Percentiles rank a stretch among this genome's conserved stretches.
Evolutionary conservation across 1,140 invertebrate species (phyloP).

Genomic region (Drosophila neocordata): DNA sequence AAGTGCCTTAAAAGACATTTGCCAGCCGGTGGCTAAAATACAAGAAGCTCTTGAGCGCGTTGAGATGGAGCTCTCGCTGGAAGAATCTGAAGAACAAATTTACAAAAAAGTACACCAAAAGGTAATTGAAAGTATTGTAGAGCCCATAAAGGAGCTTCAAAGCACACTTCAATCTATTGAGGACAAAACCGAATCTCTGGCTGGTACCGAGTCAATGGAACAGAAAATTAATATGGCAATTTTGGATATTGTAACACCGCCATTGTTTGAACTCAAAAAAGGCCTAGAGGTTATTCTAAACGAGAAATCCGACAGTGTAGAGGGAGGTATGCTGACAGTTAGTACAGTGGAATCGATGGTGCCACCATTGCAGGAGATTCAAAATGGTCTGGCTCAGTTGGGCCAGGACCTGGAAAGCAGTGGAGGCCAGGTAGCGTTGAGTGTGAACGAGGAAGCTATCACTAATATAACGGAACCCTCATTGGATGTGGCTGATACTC

Average conservation of each 20-base stretch:
- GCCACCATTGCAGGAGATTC: slow-evolving; percentile 83
- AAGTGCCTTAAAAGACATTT: slow-evolving; percentile 75
- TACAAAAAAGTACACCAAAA: slow-evolving; percentile 81
- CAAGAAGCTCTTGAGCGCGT: slow-evolving; percentile 83
- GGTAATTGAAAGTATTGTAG: slow-evolving; percentile 83
- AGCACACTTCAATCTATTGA: slow-evolving; percentile 82
- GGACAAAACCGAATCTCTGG: slow-evolving; percentile 81
- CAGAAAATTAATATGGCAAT: slow-evolving; percentile 84
- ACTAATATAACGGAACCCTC: slow-evolving; percentile 41
- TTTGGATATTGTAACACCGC: slow-evolving; percentile 83
- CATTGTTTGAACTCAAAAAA: slow-evolving; percentile 83
- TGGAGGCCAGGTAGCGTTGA: slow-evolving; percentile 40
- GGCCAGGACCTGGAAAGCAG: slow-evolving; percentile 71
- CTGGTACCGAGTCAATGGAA: slow-evolving; percentile 82
- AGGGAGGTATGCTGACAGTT: slow-evolving; percentile 76
- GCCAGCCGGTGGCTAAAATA: slow-evolving; percentile 79
- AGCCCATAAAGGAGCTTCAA: slow-evolving; percentile 83
- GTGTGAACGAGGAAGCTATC: slow-evolving; percentile 6
- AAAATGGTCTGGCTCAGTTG: slow-evolving; percentile 82
- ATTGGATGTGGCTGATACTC: slow-evolving; percentile 68
- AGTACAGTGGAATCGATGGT: slow-evolving; percentile 83
- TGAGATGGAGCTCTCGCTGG: slow-evolving; percentile 82
- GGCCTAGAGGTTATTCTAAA: slow-evolving; percentile 82
- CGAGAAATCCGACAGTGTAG: slow-evolving; percentile 62
- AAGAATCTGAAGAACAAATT: slow-evolving; percentile 78